Evolutionary conservation across 2,797 vertebrate genomes (phyloP).

Genomic region (Trachurus trachurus): DNA sequence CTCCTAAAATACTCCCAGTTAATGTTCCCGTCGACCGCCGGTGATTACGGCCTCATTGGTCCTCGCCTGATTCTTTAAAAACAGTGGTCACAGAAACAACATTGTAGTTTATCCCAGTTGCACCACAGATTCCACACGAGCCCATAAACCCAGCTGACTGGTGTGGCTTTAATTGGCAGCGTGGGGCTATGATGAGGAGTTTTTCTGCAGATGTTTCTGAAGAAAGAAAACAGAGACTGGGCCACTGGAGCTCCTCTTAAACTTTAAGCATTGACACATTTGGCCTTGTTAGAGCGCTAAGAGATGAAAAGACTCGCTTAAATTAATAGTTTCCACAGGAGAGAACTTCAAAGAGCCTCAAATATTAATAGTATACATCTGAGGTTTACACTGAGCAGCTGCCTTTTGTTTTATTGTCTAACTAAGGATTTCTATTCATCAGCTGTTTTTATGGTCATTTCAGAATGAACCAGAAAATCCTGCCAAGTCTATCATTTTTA

Average conservation of each 20-base stretch:
- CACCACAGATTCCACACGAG: slow-evolving; percentile 27
- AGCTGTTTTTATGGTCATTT: slow-evolving; percentile 34
- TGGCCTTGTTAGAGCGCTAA: slow-evolving; percentile 54
- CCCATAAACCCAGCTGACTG: slow-evolving; percentile 33
- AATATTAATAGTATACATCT: slow-evolving; percentile 61
- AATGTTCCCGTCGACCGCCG: not conserved
- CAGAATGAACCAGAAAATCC: not conserved
- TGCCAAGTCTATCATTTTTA: not conserved
- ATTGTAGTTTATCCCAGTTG: slow-evolving; percentile 21
- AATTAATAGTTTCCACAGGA: slow-evolving; percentile 71
- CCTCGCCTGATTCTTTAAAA: slow-evolving; percentile 1
- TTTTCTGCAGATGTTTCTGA: slow-evolving; percentile 45
- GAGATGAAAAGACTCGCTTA: slow-evolving; percentile 67
- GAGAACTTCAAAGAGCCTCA: slow-evolving; percentile 70
- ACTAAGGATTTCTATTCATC: slow-evolving; percentile 30
- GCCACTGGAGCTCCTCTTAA: slow-evolving; percentile 47
- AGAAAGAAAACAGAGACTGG: slow-evolving; percentile 37
- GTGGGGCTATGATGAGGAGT: slow-evolving; percentile 11
- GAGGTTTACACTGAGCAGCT: slow-evolving; percentile 41
- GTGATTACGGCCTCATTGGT: slow-evolving; percentile 11
- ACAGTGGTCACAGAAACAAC: slow-evolving; percentile 20
- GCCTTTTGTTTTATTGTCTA: slow-evolving; percentile 65
- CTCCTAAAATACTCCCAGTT: not conserved
- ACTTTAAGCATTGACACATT: slow-evolving; percentile 62
- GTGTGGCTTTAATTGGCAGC: slow-evolving; percentile 39